A percentile compares a stretch with the other conserved stretches of the same genome.
phyloP scores from a whole-genome alignment of 2,888 invertebrate species.

The Agapostemon virescens region DNA sequence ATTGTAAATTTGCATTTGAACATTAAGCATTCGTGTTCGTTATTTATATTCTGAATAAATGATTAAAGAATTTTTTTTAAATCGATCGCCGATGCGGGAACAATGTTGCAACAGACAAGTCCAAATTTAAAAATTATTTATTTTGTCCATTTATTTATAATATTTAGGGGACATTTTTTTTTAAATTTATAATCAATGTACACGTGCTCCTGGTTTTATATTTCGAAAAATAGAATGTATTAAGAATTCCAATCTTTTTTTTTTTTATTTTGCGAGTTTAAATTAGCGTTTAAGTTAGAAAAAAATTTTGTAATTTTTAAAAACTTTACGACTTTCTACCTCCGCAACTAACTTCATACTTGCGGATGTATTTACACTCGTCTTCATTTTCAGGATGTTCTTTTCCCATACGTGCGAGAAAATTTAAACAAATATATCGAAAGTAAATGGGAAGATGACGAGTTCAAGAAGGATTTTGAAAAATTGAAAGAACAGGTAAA shows the following conservation, averaged over 20 bases:
- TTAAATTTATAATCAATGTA: neutral
- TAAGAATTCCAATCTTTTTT: neutral
- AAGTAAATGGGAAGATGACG: slow-evolving; percentile 86
- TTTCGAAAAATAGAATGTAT: neutral
- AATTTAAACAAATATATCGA: slow-evolving; percentile 88
- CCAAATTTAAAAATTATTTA: neutral
- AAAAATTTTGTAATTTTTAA: neutral
- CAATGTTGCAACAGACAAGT: neutral
- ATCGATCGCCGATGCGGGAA: neutral
- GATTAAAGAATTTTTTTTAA: neutral
- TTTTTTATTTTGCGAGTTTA: neutral
- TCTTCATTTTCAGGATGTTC: slow-evolving; percentile 83
- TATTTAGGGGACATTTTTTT: neutral
- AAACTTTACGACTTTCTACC: neutral
- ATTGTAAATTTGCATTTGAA: neutral
- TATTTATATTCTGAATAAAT: neutral
- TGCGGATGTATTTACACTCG: slow-evolving; percentile 30
- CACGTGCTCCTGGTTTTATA: neutral
- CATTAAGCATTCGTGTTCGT: neutral
- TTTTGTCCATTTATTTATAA: too few relatives aligned
- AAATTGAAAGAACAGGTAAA: slow-evolving; percentile 85
- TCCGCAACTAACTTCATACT: slow-evolving; percentile 19
- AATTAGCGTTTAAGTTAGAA: neutral
- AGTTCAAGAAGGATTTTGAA: slow-evolving; percentile 85
- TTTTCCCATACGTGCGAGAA: slow-evolving; percentile 89